Evolutionary conservation across 2,113 vertebrate genomes (phyloP), one percentile per base, ranked within the genome.

Genomic region (Serilophus lunatus): DNA sequence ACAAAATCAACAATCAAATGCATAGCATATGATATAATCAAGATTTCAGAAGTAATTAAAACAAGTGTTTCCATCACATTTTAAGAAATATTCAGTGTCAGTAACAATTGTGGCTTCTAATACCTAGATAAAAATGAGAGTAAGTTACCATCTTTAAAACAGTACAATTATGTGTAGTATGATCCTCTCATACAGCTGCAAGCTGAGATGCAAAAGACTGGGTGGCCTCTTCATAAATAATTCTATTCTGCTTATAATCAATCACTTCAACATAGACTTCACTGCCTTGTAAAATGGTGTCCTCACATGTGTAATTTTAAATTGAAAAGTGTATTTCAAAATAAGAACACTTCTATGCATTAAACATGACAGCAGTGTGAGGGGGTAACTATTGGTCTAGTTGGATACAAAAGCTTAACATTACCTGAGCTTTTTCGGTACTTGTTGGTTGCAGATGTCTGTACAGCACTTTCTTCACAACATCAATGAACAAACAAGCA

Each of bases 371-470:
- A 82, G 59, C 45, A 71, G 35, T n/a, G 29, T 72, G 80, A 77
- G 49, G 82, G 14, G 31, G 28, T 59, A 74, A 53, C 86, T 38
- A 45, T 0, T 60, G 86, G 72, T 68, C 59, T 29, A 56, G 83
- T 10, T 66, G 54, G 82, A 85, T 75, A 91, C 42, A 93, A 71
- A 92, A 90, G 77, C 40, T 14, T 68, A 89, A 88, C 24, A 59
- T 98, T 98, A 99, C 99, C 99, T 99, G 99, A 93, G 98, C 99
- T 97, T 99, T 99, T 98, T 99, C 99, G 65, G 99, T 99, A 98
- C 96, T 98, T 84, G 99, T 99, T 93, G 99, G 99, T 93, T 97
- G 95, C 79, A 99, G 96, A 69, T 99, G 99, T 96, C 99, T 98
- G 96, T 98, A 99, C 90, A 99, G 97, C 38, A 99, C 98, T 97